Base-by-base conservation (phyloP, 1,140 invertebrate genomes). In the Tenebrio molitor region DNA sequence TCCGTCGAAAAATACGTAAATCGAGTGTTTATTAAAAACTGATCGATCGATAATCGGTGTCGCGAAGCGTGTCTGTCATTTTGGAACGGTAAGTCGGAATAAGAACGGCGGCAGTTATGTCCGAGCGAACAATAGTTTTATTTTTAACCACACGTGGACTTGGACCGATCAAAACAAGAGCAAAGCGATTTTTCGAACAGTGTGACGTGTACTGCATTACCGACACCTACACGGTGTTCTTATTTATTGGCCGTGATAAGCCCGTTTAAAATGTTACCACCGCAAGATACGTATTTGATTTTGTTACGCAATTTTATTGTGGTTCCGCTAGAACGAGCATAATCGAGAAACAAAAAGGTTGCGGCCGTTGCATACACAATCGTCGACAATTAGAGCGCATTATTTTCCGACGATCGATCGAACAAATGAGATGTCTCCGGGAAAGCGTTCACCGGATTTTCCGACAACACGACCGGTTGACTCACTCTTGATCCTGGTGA, bases 281-380 rank as follows among this genome's bases (percentile, higher is more conserved):
- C 34, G 34, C 53, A 67, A 44, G 63, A 73, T 62, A 53, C 25
- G 72, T 68, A 44, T 19, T 73, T 66, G 46, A 50, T 73, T 69
- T 46, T 34, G 73, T 78, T 78, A 74, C 72, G 73, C 73, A 77
- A 78, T 44, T 72, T 63, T 29, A 71, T 65, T 77, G 21, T 58
- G 50, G 77, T 78, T 78, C 77, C 77, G 77, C 73, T 75, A 77
- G 65, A 78, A 75, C 73, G 70, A 53, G 58, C 58, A 71, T 71
- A 74, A 42, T 69, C 66, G 64, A 67, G 64, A 70, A 53, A 77
- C 72, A 69, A 71, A 76, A 77, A 76, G 74, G 71, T 77, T 77
- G 67, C 75, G n/a, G 53, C 62, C 63, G 12, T 34, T 74, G 69
- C 69, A 69, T 74, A 74, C 63, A 66, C 63, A 66, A 41, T 66